These are phyloP conservation scores for Lepidocyrtoides sp. DNA, from an alignment of 2,888 invertebrate species.

Conservation along the genomic window DNA sequence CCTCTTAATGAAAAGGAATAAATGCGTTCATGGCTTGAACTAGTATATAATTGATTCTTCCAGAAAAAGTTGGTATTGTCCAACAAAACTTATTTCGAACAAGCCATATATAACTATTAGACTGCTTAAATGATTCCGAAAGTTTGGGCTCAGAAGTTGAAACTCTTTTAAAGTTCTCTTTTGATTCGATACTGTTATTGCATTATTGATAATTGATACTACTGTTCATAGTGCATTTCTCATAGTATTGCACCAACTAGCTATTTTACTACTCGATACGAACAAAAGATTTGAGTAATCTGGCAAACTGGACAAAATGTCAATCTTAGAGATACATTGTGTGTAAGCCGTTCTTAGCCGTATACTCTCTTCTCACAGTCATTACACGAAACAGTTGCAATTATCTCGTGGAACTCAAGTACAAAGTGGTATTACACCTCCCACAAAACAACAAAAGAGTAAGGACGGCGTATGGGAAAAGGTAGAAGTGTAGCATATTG, in stretches of 20 bases:
- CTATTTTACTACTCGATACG: no score
- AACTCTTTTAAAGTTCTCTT: no score
- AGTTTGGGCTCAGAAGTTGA: neutral
- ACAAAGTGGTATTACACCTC: slow-evolving; percentile 16
- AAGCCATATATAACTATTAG: no score
- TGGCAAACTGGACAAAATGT: neutral
- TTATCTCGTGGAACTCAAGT: slow-evolving; percentile 27
- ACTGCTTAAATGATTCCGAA: no score
- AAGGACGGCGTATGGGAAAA: neutral
- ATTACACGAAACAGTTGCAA: slow-evolving; percentile 37
- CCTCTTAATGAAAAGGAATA: no score
- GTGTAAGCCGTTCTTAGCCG: neutral
- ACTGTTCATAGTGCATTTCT: neutral
- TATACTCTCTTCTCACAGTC: neutral
- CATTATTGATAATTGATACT: neutral
- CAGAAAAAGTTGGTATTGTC: neutral
- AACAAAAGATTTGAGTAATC: neutral
- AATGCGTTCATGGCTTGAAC: no score
- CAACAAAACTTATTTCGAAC: neutral
- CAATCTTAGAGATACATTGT: neutral
- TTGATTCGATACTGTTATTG: neutral
- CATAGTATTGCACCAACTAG: no score
- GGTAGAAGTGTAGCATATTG: neutral
- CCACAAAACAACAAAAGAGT: neutral
- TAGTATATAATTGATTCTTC: no score